phyloP scores from a whole-genome alignment of 2,797 vertebrate genomes.

The Hylomyscus alleni region DNA sequence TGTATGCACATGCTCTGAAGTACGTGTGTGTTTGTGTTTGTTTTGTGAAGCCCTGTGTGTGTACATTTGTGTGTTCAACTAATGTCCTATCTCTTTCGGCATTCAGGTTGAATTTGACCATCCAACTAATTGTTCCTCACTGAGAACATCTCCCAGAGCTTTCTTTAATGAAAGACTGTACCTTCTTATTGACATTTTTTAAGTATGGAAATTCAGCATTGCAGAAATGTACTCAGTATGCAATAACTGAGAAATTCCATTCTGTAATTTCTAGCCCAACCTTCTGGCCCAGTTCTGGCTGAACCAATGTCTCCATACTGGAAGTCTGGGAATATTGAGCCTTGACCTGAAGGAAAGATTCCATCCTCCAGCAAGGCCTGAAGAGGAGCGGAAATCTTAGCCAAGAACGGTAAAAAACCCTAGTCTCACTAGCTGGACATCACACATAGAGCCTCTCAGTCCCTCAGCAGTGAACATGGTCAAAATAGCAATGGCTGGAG shows the following conservation, averaged over 20 bases:
- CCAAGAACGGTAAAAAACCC: background rate
- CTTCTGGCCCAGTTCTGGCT: background rate
- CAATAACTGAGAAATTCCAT: background rate
- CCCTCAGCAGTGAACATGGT: background rate
- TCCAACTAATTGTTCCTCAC: background rate
- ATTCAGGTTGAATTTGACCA: background rate
- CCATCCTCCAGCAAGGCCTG: no score
- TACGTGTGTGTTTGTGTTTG: background rate
- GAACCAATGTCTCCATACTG: rapidly evolving
- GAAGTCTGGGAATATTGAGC: no score
- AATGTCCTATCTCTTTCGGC: background rate
- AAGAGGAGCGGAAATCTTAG: rapidly evolving
- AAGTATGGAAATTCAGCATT: background rate
- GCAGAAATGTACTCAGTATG: constrained; percentile 3
- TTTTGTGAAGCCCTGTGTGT: background rate
- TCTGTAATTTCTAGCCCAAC: background rate
- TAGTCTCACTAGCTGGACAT: background rate
- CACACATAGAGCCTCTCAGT: background rate
- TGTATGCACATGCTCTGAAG: no score
- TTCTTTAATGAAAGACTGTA: background rate
- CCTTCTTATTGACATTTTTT: background rate
- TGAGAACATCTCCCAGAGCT: background rate
- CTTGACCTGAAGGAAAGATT: rapidly evolving
- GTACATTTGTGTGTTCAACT: no score
- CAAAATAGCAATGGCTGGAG: background rate